Percentiles rank a stretch among this genome's conserved stretches.
phyloP scores from a whole-genome alignment of 1,140 invertebrate species.

The Saccostrea echinata region DNA sequence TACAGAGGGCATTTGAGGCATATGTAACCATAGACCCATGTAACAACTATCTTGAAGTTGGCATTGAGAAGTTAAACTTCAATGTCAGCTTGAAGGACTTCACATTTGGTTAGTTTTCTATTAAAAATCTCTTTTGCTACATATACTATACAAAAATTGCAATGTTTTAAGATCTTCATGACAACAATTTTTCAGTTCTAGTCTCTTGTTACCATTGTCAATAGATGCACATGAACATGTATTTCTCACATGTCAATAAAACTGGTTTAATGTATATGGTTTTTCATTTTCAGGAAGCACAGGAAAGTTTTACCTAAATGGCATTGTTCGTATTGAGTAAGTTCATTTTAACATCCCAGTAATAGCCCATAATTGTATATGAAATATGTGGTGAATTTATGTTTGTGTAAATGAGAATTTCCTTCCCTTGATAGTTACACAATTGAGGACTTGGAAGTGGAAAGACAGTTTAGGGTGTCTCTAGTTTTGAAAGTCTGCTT shows the following conservation, averaged over 20 bases:
- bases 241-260: too few relatives aligned
- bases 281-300: slow-evolving; percentile 38
- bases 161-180: too few relatives aligned
- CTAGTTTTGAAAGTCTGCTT: slow-evolving; percentile 57
- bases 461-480: slow-evolving; percentile 55
- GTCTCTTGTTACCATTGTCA: too few relatives aligned
- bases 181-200: too few relatives aligned
- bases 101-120: not conserved
- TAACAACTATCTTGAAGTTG: slow-evolving; percentile 50
- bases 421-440: slow-evolving; percentile 50
- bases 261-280: too few relatives aligned
- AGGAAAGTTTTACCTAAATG: slow-evolving; percentile 51
- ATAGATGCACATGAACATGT: too few relatives aligned
- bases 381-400: not conserved
- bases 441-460: slow-evolving; percentile 54
- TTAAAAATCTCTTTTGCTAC: not conserved
- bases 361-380: not conserved
- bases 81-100: slow-evolving; percentile 44
- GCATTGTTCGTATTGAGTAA: slow-evolving; percentile 53
- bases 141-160: too few relatives aligned
- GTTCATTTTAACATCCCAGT: not conserved
- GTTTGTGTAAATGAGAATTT: not conserved
- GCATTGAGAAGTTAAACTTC: slow-evolving; percentile 56
- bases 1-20: slow-evolving; percentile 54
- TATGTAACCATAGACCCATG: slow-evolving; percentile 57